These are phyloP conservation scores for Nezara viridula DNA, from an alignment of 2,888 invertebrate genomes.

Conservation along the genomic window DNA sequence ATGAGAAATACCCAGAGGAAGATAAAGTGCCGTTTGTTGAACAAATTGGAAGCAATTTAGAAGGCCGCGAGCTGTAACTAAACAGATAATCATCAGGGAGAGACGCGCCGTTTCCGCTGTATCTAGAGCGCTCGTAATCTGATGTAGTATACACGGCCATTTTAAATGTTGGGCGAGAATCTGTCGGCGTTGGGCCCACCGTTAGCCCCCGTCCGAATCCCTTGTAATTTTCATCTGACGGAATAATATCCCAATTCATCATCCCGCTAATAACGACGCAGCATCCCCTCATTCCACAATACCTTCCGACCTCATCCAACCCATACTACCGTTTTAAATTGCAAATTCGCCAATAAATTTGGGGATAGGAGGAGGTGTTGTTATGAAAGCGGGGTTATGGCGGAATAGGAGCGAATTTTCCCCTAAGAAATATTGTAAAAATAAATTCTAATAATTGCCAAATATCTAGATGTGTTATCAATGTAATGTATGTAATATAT, in stretches of 20 bases:
- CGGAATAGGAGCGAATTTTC: background rate
- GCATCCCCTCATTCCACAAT: constrained; percentile 34
- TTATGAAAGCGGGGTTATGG: background rate
- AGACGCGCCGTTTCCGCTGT: constrained; percentile 36
- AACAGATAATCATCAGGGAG: constrained; percentile 12
- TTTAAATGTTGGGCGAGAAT: background rate
- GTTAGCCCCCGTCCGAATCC: background rate
- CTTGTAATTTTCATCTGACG: constrained; percentile 43
- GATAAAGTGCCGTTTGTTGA: constrained; percentile 43
- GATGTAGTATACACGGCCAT: constrained; percentile 7
- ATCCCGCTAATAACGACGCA: constrained; percentile 9
- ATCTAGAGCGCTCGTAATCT: constrained; percentile 17
- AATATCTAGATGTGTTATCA: too few relatives aligned
- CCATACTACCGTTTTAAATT: constrained; percentile 14
- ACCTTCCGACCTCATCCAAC: background rate
- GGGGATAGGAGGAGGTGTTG: background rate
- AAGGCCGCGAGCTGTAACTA: constrained; percentile 42
- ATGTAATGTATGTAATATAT: too few relatives aligned
- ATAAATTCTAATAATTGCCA: too few relatives aligned
- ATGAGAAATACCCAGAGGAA: constrained; percentile 36
- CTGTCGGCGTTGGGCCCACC: background rate
- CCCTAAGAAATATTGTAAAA: background rate
- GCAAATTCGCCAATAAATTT: constrained; percentile 11
- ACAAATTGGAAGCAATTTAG: constrained; percentile 47
- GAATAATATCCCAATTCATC: constrained; percentile 25